A percentile compares a stretch with the other conserved stretches of the same genome.
These are phyloP conservation scores for Pogonocherus hispidulus DNA, from an alignment of 2,888 invertebrate species.

Conservation along the genomic window DNA sequence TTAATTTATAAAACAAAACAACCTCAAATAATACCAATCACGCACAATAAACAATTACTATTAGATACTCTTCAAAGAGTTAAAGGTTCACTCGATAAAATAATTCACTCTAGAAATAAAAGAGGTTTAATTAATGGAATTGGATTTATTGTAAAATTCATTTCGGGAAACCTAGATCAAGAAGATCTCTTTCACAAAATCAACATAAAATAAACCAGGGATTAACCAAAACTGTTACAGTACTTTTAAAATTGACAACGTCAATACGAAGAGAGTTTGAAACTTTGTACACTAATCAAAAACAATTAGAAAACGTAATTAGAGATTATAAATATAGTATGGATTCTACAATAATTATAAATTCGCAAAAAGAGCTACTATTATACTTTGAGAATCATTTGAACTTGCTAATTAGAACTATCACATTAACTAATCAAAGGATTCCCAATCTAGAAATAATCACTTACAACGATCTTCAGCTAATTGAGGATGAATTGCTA, in stretches of 20 bases:
- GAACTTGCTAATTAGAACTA: neutral
- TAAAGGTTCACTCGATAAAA: neutral
- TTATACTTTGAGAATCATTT: neutral
- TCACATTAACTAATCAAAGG: neutral
- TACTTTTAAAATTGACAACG: neutral
- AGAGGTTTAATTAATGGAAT: neutral
- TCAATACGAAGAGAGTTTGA: neutral
- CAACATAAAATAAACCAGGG: neutral
- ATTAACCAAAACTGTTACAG: neutral
- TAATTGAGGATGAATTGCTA: conserved; percentile 4
- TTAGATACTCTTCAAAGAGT: neutral
- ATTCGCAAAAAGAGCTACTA: neutral
- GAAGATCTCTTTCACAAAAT: conserved; percentile 2
- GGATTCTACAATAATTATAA: neutral
- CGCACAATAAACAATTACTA: neutral
- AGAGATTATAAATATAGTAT: neutral
- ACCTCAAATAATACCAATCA: too few relatives aligned
- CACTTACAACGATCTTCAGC: neutral
- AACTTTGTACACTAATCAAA: too few relatives aligned
- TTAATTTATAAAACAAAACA: too few relatives aligned
- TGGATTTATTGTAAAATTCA: conserved; percentile 4
- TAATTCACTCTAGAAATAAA: conserved; percentile 6
- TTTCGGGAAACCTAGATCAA: conserved; percentile 8
- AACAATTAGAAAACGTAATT: neutral
- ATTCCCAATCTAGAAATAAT: conserved; percentile 7